These are phyloP conservation scores for Nomada fabriciana DNA, from an alignment of 2,888 invertebrate species.

Conservation along the genomic window DNA sequence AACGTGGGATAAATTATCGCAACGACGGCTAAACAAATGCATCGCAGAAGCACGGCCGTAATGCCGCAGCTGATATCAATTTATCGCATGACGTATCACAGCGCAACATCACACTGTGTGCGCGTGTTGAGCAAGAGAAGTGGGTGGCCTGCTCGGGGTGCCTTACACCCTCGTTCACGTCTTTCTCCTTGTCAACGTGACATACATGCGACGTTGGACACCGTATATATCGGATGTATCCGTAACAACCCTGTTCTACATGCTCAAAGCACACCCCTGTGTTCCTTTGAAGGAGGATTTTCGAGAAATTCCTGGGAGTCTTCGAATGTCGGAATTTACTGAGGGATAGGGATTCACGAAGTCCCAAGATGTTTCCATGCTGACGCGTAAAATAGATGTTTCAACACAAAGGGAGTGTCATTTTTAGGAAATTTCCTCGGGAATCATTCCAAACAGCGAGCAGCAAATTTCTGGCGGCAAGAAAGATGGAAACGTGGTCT, in stretches of 20 bases:
- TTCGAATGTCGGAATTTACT: not conserved
- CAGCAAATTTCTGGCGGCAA: no score
- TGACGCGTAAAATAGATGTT: no score
- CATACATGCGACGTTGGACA: not conserved
- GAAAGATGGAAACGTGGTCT: no score
- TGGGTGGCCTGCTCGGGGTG: conserved; percentile 38
- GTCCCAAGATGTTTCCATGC: no score
- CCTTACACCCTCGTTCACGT: not conserved
- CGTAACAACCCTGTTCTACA: not conserved
- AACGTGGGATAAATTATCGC: not conserved
- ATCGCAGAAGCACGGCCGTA: not conserved
- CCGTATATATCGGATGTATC: conserved; percentile 19
- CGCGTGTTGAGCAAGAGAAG: conserved; percentile 63
- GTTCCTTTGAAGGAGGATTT: not conserved
- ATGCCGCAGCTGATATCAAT: conserved; percentile 56
- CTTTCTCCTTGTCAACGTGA: conserved; percentile 18
- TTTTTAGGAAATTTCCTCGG: no score
- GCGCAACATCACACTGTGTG: conserved; percentile 30
- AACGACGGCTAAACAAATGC: not conserved
- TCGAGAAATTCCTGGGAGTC: not conserved
- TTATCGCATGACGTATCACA: conserved; percentile 69
- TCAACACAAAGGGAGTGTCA: no score
- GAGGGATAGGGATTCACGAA: not conserved
- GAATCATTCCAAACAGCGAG: no score
- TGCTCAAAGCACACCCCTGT: not conserved